A percentile compares a stretch with the other conserved stretches of the same genome.
Conservation (phyloP, 2,888 invertebrate species). For the Luffia ferchaultella region DNA sequence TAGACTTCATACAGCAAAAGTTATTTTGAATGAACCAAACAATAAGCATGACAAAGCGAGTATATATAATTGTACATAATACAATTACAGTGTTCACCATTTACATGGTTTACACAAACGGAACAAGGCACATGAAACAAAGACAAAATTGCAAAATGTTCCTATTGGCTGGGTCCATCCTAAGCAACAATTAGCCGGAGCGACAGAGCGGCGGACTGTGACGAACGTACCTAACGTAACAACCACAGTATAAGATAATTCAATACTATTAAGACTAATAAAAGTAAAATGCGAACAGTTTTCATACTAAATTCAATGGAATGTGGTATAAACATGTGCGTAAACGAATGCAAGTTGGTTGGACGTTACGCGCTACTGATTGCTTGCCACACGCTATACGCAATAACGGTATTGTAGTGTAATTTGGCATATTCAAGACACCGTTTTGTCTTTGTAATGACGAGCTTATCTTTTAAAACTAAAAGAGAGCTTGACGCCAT, state of each 20-base stretch:
- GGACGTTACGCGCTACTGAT: slow-evolving; percentile 6
- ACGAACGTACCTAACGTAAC: background rate
- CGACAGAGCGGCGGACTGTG: background rate
- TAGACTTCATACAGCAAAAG: no score
- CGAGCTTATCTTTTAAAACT: no score
- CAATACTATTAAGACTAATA: no score
- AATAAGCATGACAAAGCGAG: no score
- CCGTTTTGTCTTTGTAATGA: no score
- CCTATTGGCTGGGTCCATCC: background rate
- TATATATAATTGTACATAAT: no score
- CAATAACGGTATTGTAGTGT: background rate
- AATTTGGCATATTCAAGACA: no score
- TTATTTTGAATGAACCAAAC: no score
- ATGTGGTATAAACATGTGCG: slow-evolving; percentile 3
- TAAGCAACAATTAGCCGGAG: background rate
- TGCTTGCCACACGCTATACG: slow-evolving; percentile 1
- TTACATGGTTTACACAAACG: background rate
- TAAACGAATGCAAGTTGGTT: slow-evolving; percentile 1
- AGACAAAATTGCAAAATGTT: background rate
- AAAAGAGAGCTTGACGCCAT: no score
- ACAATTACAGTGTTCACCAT: background rate
- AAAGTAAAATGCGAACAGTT: background rate
- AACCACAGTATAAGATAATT: background rate
- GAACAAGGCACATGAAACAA: background rate
- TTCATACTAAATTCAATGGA: no score